A percentile compares a stretch with the other conserved stretches of the same genome.
Conservation (phyloP, 2,797 vertebrate species). For the Philypnodon macrostomus region DNA sequence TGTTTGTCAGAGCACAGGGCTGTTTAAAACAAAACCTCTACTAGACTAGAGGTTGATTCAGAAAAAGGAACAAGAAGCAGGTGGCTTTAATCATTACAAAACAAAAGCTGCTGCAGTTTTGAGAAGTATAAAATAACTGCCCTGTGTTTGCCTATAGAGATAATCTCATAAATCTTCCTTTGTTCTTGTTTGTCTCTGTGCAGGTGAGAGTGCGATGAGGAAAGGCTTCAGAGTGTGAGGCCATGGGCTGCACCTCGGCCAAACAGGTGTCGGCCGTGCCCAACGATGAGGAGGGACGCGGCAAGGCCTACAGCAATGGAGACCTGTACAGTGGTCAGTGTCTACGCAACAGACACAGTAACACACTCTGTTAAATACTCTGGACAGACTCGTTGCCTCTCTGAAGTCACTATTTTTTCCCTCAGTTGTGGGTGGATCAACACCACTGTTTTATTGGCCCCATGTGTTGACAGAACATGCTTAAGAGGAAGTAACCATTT, state of each 20-base stretch:
- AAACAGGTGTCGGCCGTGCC: constrained; percentile 99
- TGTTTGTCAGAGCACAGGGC: neutral
- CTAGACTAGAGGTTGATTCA: neutral
- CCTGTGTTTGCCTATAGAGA: neutral
- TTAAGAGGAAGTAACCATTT: constrained; percentile 45
- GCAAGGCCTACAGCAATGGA: constrained; percentile 96
- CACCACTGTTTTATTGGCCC: constrained; percentile 39
- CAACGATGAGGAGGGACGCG: constrained; percentile 96
- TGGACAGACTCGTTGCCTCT: constrained; percentile 15
- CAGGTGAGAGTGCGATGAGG: constrained; percentile 79
- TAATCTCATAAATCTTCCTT: constrained; percentile 2
- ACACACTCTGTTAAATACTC: constrained; percentile 33
- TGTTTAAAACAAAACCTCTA: no score
- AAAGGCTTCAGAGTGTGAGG: constrained; percentile 82
- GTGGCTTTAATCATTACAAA: neutral
- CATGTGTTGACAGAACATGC: constrained; percentile 21
- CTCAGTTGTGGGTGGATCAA: constrained; percentile 35
- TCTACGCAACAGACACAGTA: constrained; percentile 11
- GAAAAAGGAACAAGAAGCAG: constrained; percentile 1
- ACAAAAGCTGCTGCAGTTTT: constrained; percentile 1
- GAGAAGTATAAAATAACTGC: constrained; percentile 11
- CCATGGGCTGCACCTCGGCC: constrained; percentile 99
- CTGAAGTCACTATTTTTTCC: constrained; percentile 32
- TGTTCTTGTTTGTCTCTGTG: neutral
- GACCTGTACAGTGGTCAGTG: constrained; percentile 94